These are phyloP conservation scores for Netelia fuscicornis DNA, from an alignment of 2,888 invertebrate genomes.

Conservation along the genomic window DNA sequence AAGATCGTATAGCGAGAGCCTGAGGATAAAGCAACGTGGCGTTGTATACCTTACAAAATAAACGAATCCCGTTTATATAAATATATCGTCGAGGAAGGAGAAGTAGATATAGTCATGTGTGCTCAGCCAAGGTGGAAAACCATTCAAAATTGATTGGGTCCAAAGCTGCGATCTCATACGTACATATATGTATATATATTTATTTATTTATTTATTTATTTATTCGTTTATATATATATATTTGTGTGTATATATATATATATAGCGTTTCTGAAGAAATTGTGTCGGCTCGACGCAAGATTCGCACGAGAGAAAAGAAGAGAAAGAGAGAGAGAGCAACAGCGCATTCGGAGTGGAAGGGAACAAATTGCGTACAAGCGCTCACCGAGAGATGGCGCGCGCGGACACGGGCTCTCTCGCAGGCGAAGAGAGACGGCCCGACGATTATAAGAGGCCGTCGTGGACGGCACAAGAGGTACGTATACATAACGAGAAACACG, in stretches of 20 bases:
- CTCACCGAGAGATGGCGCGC: slow-evolving; percentile 63
- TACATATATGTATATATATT: background rate
- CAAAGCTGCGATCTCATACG: slow-evolving; percentile 5
- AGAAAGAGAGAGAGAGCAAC: slow-evolving; percentile 26
- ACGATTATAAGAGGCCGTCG: slow-evolving; percentile 66
- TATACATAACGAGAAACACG: slow-evolving; percentile 50
- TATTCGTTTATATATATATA: background rate
- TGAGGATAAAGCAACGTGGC: slow-evolving; percentile 38
- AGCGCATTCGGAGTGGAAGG: slow-evolving; percentile 73
- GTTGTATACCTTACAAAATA: slow-evolving; percentile 12
- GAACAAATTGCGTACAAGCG: slow-evolving; percentile 82
- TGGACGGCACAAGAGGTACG: slow-evolving; percentile 27
- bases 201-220: background rate
- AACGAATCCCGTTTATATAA: slow-evolving; percentile 20
- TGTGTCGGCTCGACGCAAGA: slow-evolving; percentile 31
- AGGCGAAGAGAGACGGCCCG: slow-evolving; percentile 72
- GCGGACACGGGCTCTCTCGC: background rate
- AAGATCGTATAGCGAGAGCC: slow-evolving; percentile 1
- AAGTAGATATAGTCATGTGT: slow-evolving; percentile 40
- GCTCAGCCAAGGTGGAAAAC: slow-evolving; percentile 50
- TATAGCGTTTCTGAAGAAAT: slow-evolving; percentile 8
- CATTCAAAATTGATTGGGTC: slow-evolving; percentile 70
- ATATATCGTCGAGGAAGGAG: background rate
- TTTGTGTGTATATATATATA: background rate
- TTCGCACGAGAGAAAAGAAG: background rate